Base-by-base conservation (phyloP, 2,888 invertebrate genomes). In the Leuctra nigra region DNA sequence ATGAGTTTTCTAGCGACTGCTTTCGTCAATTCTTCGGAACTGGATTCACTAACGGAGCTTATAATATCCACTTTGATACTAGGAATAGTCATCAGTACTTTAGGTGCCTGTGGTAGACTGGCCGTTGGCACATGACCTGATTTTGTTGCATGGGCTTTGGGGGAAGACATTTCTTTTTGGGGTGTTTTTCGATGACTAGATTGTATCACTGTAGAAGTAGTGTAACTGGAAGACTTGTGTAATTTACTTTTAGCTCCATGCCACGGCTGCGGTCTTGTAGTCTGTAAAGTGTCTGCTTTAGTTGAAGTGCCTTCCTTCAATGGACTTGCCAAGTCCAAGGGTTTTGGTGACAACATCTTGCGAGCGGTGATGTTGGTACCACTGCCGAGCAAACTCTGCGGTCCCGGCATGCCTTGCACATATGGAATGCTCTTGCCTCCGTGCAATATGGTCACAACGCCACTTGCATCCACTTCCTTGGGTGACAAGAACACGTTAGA, bases 351-450 rank as follows among this genome's bases (percentile, higher is more conserved):
- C 6, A 35, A n/a, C 7, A 53, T 54, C 20, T 53, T 56, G 29
- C 53, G 16, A 1, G 39, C 14, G n/a, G 35, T 18, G 3, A 44
- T 25, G 16, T 39, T 33, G 35, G 48, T 35, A n/a, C 33, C 29
- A n/a, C 39, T 39, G 16, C 65, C 63, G 7, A 68, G 61, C 23
- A 84, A 70, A 29, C 81, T 80, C 63, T 83, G 83, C 2, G 91
- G 91, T 9, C 91, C 91, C 0, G 91, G 91, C 72, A 91, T 91
- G 13, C 91, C 91, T 4, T 91, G 91, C 11, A 91, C 90, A 69
- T 88, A 86, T 1, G 90, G 86, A 66, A 91, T 86, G n/a, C 85
- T 73, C 69, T 87, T 87, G 20, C 86, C 87, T 14, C 78, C 81
- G 63, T 83, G 82, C 46, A 82, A 69, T 61, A 83, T 83, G 24